Conservation (phyloP, 2,797 vertebrate genomes). For the Sarcophilus harrisii region DNA sequence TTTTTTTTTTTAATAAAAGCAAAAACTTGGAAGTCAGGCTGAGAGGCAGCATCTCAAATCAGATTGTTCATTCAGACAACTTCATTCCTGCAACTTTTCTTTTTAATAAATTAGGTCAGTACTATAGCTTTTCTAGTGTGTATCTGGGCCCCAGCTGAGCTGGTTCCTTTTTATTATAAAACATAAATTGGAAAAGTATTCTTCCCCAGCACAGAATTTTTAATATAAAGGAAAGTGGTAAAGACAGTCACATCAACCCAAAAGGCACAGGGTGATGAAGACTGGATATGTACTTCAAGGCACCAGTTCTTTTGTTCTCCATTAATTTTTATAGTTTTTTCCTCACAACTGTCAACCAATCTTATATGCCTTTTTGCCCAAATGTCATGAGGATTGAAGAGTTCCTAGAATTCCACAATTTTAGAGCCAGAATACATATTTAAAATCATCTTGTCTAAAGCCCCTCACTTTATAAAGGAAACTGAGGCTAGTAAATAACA, state of each 20-base stretch:
- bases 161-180: conserved; percentile 51
- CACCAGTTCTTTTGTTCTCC: not conserved
- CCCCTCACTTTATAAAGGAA: not conserved
- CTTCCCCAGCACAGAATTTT: conserved; percentile 23
- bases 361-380: not conserved
- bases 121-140: not conserved
- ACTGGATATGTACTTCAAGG: not conserved
- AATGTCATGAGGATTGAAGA: not conserved
- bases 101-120: not conserved
- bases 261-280: not conserved
- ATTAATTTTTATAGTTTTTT: not conserved
- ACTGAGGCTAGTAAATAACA: not conserved
- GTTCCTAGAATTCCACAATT: not conserved
- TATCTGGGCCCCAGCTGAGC: conserved; percentile 26
- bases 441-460: not conserved
- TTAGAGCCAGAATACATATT: not conserved
- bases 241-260: not conserved
- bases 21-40: conserved; percentile 28
- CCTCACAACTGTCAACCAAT: not conserved
- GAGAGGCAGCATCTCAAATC: conserved; percentile 7
- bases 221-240: conserved; percentile 1
- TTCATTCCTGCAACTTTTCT: conserved; percentile 26
- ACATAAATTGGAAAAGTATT: conserved; percentile 19
- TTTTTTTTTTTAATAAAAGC: conserved; percentile 17
- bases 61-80: not conserved